Conservation (phyloP, 53 echinoderm and acorn worm species). For the Mesocentrotus franciscanus region DNA sequence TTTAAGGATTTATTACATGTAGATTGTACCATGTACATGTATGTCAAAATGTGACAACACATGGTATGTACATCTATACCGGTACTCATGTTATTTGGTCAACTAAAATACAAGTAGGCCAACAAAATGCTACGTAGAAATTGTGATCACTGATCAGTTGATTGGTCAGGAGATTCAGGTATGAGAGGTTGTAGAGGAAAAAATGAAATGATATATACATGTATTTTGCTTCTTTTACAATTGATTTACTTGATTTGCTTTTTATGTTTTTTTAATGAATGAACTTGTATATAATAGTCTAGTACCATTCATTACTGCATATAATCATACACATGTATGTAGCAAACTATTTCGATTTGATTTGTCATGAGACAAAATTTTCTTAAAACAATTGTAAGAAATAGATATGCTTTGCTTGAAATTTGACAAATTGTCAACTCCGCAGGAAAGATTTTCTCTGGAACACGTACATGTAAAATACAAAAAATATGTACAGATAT, state of each 20-base stretch:
- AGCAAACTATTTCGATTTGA: background rate
- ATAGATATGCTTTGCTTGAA: background rate
- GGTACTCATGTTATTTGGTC: background rate
- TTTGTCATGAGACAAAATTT: background rate
- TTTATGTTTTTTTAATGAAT: background rate
- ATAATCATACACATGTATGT: background rate
- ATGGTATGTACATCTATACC: no score
- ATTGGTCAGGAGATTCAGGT: no score
- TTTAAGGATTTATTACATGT: no score
- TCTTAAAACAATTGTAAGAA: background rate
- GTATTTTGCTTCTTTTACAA: background rate
- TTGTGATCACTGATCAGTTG: no score
- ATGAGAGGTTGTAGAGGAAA: no score
- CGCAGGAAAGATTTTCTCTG: no score
- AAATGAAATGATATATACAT: background rate
- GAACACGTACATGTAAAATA: no score
- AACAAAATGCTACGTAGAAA: no score
- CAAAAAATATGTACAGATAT: no score
- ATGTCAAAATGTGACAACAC: no score
- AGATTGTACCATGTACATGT: no score
- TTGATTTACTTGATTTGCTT: background rate
- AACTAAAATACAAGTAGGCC: background rate
- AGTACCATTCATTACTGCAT: background rate
- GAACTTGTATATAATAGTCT: background rate
- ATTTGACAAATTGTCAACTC: no score